Percentiles rank a stretch among this genome's conserved stretches.
Conservation (phyloP, 2,797 vertebrate species). For the Margarornis squamiger region DNA sequence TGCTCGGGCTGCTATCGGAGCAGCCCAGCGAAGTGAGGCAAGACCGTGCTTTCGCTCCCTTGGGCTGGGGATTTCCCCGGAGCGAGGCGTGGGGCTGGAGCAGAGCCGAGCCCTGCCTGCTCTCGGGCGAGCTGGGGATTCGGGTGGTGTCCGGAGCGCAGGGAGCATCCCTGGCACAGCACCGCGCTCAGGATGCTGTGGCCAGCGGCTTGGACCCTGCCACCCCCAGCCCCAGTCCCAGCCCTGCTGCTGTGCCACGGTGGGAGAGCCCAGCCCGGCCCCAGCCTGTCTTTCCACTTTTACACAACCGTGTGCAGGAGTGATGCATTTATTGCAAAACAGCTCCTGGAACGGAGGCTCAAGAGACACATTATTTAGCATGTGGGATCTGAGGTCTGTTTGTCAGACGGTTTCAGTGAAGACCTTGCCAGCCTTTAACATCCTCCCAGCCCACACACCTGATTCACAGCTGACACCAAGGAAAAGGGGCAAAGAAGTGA, state of each 20-base stretch:
- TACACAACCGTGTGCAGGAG: not conserved
- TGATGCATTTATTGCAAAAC: slow-evolving; percentile 48
- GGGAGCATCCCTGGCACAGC: not conserved
- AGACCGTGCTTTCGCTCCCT: not conserved
- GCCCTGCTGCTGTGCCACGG: not conserved
- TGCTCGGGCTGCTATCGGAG: accelerated
- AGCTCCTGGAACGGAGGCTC: not conserved
- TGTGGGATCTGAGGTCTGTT: slow-evolving; percentile 8
- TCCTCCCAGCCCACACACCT: not conserved
- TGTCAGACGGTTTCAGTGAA: not conserved
- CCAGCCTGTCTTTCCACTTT: slow-evolving; percentile 52
- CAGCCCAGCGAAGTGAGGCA: not conserved
- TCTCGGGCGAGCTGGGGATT: accelerated
- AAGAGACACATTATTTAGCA: not conserved
- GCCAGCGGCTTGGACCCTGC: accelerated
- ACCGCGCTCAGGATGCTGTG: accelerated
- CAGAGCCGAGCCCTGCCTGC: not conserved
- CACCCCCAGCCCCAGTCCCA: not conserved
- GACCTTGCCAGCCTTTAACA: not conserved
- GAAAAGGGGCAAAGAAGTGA: not conserved
- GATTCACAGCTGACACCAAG: not conserved
- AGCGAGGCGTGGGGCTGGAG: accelerated
- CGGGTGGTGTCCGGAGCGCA: accelerated
- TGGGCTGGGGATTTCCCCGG: not conserved
- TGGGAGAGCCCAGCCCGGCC: not conserved